Conservation (phyloP, 35 echinoderm and acorn worm species). For the Eucidaris tribuloides region DNA sequence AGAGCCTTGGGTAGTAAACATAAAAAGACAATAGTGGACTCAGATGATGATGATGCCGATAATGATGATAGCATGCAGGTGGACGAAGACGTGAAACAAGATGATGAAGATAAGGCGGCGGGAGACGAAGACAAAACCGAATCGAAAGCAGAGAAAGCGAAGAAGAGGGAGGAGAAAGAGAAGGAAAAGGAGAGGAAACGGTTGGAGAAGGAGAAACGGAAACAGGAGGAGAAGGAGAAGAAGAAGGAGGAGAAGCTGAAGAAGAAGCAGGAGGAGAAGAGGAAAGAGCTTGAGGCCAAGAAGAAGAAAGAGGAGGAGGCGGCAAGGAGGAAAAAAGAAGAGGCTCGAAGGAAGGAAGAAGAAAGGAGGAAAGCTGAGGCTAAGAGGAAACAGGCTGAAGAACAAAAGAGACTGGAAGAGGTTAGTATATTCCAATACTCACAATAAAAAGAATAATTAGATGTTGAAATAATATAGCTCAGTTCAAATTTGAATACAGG, state of each 20-base stretch:
- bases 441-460: too few relatives aligned
- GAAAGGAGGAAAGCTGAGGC: constrained; percentile 52
- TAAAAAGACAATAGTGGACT: constrained; percentile 28
- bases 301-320: constrained; percentile 70
- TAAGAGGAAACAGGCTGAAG: constrained; percentile 67
- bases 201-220: constrained; percentile 74
- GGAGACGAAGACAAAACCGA: too few relatives aligned
- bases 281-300: constrained; percentile 52
- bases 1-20: too few relatives aligned
- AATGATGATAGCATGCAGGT: too few relatives aligned
- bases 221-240: constrained; percentile 60
- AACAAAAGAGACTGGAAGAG: constrained; percentile 18
- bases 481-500: too few relatives aligned
- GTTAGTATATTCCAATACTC: too few relatives aligned
- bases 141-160: constrained; percentile 24
- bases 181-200: constrained; percentile 57
- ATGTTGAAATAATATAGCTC: too few relatives aligned
- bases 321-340: constrained; percentile 53
- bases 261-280: constrained; percentile 77
- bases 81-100: constrained; percentile 8
- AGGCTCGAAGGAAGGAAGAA: constrained; percentile 47
- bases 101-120: constrained; percentile 37
- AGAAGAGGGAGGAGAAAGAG: constrained; percentile 36
- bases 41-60: background rate
- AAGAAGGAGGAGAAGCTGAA: constrained; percentile 68